Percentiles rank a stretch among this genome's conserved stretches.
Conservation (phyloP, 2,888 invertebrate genomes). For the Nomada ferruginata region DNA sequence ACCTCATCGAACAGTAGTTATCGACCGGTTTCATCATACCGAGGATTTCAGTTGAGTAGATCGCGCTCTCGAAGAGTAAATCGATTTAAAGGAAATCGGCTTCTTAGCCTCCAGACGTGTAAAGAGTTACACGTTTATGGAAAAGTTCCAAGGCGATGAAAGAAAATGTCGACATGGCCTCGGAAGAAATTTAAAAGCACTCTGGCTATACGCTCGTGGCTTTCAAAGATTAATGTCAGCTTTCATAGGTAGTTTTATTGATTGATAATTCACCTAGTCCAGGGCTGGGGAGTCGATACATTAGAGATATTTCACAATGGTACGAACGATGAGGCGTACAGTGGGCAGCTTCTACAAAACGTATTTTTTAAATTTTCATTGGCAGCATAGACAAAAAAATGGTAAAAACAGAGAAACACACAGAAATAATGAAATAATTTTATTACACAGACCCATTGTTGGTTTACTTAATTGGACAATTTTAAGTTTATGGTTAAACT, state of each 20-base stretch:
- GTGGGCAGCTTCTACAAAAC: too few species aligned
- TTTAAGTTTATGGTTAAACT: neutral
- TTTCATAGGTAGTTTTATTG: slow-evolving; percentile 40
- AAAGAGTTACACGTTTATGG: slow-evolving; percentile 37
- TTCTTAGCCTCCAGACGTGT: slow-evolving; percentile 15
- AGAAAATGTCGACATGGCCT: slow-evolving; percentile 26
- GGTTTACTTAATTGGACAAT: too few species aligned
- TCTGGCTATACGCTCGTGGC: neutral
- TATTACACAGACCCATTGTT: too few species aligned
- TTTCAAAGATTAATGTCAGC: slow-evolving; percentile 45
- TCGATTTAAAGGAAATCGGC: slow-evolving; percentile 42
- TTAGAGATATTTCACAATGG: neutral
- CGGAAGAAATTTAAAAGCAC: slow-evolving; percentile 33
- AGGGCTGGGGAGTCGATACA: neutral
- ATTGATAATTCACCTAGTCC: slow-evolving; percentile 27
- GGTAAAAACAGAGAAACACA: too few species aligned
- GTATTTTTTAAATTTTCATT: too few species aligned
- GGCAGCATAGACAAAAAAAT: too few species aligned
- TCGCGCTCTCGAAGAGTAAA: slow-evolving; percentile 33
- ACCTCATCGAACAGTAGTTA: slow-evolving; percentile 28
- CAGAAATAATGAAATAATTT: too few species aligned
- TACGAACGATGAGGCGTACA: neutral
- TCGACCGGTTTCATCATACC: slow-evolving; percentile 28
- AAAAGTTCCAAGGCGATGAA: slow-evolving; percentile 12
- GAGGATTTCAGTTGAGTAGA: slow-evolving; percentile 15